Percentiles rank a stretch among this genome's conserved stretches.
phyloP scores from a whole-genome alignment of 1,140 invertebrate genomes.

The Chionoecetes opilio region DNA sequence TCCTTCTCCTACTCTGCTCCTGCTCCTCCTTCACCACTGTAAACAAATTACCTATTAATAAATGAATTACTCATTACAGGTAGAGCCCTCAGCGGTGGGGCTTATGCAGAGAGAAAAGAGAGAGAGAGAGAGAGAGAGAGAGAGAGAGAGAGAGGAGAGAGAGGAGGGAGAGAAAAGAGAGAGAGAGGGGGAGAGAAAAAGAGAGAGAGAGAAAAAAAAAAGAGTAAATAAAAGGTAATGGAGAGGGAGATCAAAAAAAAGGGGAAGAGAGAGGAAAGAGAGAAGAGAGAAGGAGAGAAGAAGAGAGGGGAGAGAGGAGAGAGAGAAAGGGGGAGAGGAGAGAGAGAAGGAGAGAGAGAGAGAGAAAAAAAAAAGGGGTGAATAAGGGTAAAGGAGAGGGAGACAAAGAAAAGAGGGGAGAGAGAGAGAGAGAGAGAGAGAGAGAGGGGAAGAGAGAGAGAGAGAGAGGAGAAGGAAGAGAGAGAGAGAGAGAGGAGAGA shows the following conservation, averaged over 20 bases:
- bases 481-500: too few species aligned
- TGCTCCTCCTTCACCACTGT: not conserved
- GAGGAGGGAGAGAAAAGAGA: not conserved
- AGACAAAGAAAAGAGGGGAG: not conserved
- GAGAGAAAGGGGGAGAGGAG: not conserved
- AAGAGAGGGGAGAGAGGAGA: not conserved
- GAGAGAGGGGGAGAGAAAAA: not conserved
- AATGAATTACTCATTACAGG: not conserved
- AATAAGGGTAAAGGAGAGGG: not conserved
- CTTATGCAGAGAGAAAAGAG: not conserved
- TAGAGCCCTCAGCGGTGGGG: too few species aligned
- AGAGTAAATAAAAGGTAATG: not conserved
- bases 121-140: not conserved
- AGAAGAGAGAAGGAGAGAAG: not conserved
- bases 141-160: not conserved
- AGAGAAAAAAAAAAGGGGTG: not conserved
- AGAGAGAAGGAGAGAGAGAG: not conserved
- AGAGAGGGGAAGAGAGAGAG: not conserved
- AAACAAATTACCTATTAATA: not conserved
- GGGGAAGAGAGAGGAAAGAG: not conserved
- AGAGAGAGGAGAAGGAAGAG: too few species aligned
- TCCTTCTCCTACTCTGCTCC: not conserved
- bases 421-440: not conserved
- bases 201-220: not conserved
- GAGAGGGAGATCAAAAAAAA: not conserved